Evolutionary conservation across 2,888 invertebrate genomes (phyloP).

Genomic region (Tachina lurida): DNA sequence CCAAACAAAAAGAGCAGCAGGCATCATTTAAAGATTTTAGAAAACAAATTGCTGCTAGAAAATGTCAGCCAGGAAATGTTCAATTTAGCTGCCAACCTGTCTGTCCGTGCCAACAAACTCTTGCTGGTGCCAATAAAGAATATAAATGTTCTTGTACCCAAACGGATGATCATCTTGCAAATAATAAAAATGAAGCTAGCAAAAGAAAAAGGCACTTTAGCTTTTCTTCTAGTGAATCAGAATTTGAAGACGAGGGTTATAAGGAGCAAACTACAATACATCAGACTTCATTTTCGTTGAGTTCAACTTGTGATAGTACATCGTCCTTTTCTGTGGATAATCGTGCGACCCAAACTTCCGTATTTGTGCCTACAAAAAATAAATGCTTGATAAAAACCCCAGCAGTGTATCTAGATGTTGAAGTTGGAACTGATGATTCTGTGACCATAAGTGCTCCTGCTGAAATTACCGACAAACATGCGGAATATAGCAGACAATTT

Average conservation of each 20-base stretch:
- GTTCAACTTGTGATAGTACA: conserved; percentile 44
- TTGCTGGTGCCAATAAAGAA: conserved; percentile 12
- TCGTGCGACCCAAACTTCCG: conserved; percentile 33
- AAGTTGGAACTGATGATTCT: conserved; percentile 76
- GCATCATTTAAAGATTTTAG: conserved; percentile 59
- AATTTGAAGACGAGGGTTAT: conserved; percentile 55
- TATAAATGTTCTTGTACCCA: conserved; percentile 48
- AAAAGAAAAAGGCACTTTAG: conserved; percentile 55
- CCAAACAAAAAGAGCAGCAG: conserved; percentile 39
- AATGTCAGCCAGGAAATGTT: conserved; percentile 54
- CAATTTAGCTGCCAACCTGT: conserved; percentile 24
- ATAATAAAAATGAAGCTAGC: not conserved
- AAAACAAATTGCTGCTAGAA: conserved; percentile 61
- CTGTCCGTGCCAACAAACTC: conserved; percentile 25
- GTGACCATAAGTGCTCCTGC: conserved; percentile 69
- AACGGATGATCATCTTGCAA: not conserved
- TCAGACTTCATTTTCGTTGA: conserved; percentile 41
- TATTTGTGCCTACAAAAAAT: conserved; percentile 33
- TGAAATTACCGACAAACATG: conserved; percentile 72
- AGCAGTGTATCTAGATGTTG: conserved; percentile 76
- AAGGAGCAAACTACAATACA: conserved; percentile 39
- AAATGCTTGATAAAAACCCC: conserved; percentile 71
- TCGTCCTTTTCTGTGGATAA: conserved; percentile 22
- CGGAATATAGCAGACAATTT: conserved; percentile 73
- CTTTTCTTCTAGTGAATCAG: conserved; percentile 52